Evolutionary conservation across 2,888 invertebrate genomes (phyloP), one percentile per base, ranked within the genome.

Genomic region (Acanthosepion pharaonis): DNA sequence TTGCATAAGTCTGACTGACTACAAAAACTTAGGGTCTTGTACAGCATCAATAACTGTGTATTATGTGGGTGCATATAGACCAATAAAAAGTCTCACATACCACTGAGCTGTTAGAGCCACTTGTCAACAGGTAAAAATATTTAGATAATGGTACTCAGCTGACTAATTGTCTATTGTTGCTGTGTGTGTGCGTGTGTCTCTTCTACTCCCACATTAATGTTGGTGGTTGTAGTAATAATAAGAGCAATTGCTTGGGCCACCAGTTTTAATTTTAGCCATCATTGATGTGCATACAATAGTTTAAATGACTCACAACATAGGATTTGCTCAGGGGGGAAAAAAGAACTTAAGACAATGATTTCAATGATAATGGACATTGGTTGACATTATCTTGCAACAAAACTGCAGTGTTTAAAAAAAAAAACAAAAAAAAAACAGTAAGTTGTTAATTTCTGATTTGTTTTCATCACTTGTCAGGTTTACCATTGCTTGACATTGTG

Each of bases 261-360:
- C n/a, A 53, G 93, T 93, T 93, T 93, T 93, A 93, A 93, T 93
- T 93, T 93, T 93, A 93, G 93, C 53, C 49, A 93, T 93, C 51
- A 93, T 92, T 48, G 42, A 92, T 92, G 42, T 48, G 33, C 42
- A 42, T 92, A 92, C 92, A 51, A 51, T 28, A 51, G 93, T 78
- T 78, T 78, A 23, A 15, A n/a, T 78, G 78, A 78, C 78, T 78
- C 78, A 78, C 78, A 78, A 78, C 11, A 78, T 0, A 15, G 78
- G 78, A n/a, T n/a, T 33, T 78, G 78, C 15, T n/a, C 2, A 78
- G n/a, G 78, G n/a, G 78, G 33, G 33, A n/a, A 48, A 49, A 92
- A 48, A 20, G 9, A 28, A 92, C 25, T 92, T 92, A 11, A 49
- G 92, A 92, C 48, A 51, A 92, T 92, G 23, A 92, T 49, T 92